Evolutionary conservation across 2,113 vertebrate genomes (phyloP), one percentile per base, ranked within the genome.

Genomic region (Brienomyrus longianalis): DNA sequence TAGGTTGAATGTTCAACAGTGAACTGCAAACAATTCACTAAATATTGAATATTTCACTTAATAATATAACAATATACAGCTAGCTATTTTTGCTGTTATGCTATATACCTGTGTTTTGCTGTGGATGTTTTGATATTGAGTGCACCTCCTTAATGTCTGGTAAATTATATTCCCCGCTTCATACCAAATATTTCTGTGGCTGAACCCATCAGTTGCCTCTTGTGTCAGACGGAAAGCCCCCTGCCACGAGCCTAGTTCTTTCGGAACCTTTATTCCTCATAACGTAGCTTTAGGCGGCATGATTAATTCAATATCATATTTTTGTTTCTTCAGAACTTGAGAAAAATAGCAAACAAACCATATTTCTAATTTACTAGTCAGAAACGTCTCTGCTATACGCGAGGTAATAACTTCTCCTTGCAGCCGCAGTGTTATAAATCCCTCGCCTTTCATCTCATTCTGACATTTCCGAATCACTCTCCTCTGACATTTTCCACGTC

Each of bases 391-490:
- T 35, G 70, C 27, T 11, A 31, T 10, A 13, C 19, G 51, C n/a
- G 23, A 50, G 45, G 27, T 70, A 77, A 15, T 52, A 89, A 89
- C 62, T 80, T 77, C 62, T 80, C 88, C 45, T 77, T 10, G 35
- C 54, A 89, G 88, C 43, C 74, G 48, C 80, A 35, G 19, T 35
- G 66, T 89, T 27, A 83, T 54, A 89, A 77, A 83, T 89, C 27
- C 77, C 88, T n/a, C 23, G 87, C 88, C 90, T 92, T 85, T 89
- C 52, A 45, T 91, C 86, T 74, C 83, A 27, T 86, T 91, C 92
- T 96, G 95, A 94, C 94, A 95, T 95, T 95, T 95, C 91, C 93
- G 91, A 91, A 39, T 96, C 94, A 92, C 92, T 93, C 93, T 93
- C 92, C 90, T 92, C 92, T 95, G 95, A 94, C 94, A 94, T 95